Evolutionary conservation across 2,888 invertebrate species (phyloP), one percentile per base, ranked within the genome.

Genomic region (Tipula vernalis): DNA sequence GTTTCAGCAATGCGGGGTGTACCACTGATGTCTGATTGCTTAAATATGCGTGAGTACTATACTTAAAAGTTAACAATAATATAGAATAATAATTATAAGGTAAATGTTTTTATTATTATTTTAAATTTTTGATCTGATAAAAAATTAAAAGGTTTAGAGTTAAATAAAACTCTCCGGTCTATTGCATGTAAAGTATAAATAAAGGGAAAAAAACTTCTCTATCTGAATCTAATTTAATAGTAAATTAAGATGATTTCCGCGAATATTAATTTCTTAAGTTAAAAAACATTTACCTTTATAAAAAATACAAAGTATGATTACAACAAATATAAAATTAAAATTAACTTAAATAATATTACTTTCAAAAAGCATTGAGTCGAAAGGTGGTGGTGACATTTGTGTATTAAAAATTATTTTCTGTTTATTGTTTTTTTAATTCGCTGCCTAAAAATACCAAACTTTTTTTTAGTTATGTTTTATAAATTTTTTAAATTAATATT

Each of bases 401-500:
- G 71, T 87, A 83, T 87, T 87, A 86, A 85, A 85, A 85, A 85
- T 42, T 28, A 41, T 85, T 41, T 42, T 84, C 5, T 84, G 36
- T 84, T 84, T 84, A 84, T 84, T n/a, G 41, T 84, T 13, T 51
- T 47, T 41, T 42, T 44, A 12, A 85, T 85, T 85, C 85, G 85
- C 85, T 85, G 85, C 87, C 87, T 87, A 87, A 87, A 85, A 83
- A 87, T 84, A 87, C 87, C 86, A 85, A 87, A 87, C n/a, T 87
- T 87, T 87, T 12, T 84, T 36, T 85, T 42, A 85, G 71, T 87
- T 86, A 86, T 71, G 5, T 86, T 87, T 86, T 42, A 47, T 51
- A 47, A 87, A 44, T 87, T 57, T 87, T 87, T 87, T 84, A 36
- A 83, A 83, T 44, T 83, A 86, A 39, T 15, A 57, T 87, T 87